Evolutionary conservation across 2,888 invertebrate genomes (phyloP), one percentile per base, ranked within the genome.

Genomic region (Ptychoptera contaminata): DNA sequence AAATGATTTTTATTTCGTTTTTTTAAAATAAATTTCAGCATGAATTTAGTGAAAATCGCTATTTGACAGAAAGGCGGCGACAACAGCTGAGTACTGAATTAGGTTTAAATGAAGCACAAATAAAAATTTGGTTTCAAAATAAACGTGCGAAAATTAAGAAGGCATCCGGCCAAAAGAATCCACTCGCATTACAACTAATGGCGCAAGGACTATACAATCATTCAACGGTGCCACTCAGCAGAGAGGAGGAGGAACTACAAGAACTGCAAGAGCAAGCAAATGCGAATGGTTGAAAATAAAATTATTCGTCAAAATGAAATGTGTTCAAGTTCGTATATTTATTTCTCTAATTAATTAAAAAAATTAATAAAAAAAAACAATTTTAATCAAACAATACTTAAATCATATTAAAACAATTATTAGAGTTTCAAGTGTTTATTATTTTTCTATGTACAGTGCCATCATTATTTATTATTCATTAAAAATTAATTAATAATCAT

Each of bases 51-150:
- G 88, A 90, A 62, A 91, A 88, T 71, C 80, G 86, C 54, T 86
- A 96, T 70, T 74, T 97, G 55, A 94, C 93, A 2, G 96, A 96
- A 63, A 75, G 86, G 48, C 70, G 94, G 52, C 74, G 96, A 38
- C 91, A 91, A 62, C 81, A 87, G 51, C 69, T 96, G 49, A 92
- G 93, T n/a, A 74, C 80, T 5, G 92, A 93, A 57, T 70, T 96
- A 47, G 86, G 88, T 1, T 72, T 96, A 48, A 93, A 94, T 55
- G 96, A 97, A 65, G 91, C 92, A 0, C 96, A 96, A 69, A 96
- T 91, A 62, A 93, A 93, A 72, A 92, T 93, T 63, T 93, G 91
- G 92, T 91, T 92, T 70, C 90, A 94, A 71, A 93, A 94, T 69
- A 93, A 94, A 63, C 73, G 94, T 12, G 96, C 96, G 50, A 94